Evolutionary conservation across 2,888 invertebrate species (phyloP), one percentile per base, ranked within the genome.

Genomic region (Patella pellucida): DNA sequence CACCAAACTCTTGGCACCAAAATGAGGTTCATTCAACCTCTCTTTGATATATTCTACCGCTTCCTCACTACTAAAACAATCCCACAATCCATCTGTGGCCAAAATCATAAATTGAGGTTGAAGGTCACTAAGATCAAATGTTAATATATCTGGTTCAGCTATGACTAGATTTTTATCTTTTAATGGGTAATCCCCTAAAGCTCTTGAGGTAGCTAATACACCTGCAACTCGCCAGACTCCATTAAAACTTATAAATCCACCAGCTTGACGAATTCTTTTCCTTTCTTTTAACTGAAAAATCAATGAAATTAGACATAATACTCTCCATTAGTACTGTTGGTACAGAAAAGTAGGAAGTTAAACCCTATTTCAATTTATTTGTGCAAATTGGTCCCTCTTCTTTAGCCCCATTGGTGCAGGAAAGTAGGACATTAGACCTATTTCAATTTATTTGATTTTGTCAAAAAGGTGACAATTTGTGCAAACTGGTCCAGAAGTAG

Each of bases 211-310:
- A 15, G 98, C 98, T 83, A 98, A 92, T 83, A 98, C 96, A 9
- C 98, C 98, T 73, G 96, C 97, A 5, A 98, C 97, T 84, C 98
- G 92, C 98, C 98, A 98, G 1, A 98, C 98, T 52, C 98, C 97
- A 89, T 97, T 96, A 88, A 97, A 97, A 74, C 96, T 95, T 72
- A 98, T 96, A 89, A 96, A 96, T 23, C 98, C 98, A 71, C 98
- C 98, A 50, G 98, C 97, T 89, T 97, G 96, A 89, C 96, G 95
- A 85, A 98, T 98, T 81, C 98, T 93, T 88, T 95, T 96, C 76
- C 95, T 94, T 92, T 98, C 98, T 84, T 96, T 94, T 83, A 95
- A 94, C 95, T 96, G 87, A 68, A 87, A 73, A 70, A 41, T 41
- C 41, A 41, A 41, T 41, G 41, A 41, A 41, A 41, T 41, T 41